Percentiles rank a stretch among this genome's conserved stretches.
These are phyloP conservation scores for Alauda arvensis DNA, from an alignment of 2,797 vertebrate species.

Conservation along the genomic window DNA sequence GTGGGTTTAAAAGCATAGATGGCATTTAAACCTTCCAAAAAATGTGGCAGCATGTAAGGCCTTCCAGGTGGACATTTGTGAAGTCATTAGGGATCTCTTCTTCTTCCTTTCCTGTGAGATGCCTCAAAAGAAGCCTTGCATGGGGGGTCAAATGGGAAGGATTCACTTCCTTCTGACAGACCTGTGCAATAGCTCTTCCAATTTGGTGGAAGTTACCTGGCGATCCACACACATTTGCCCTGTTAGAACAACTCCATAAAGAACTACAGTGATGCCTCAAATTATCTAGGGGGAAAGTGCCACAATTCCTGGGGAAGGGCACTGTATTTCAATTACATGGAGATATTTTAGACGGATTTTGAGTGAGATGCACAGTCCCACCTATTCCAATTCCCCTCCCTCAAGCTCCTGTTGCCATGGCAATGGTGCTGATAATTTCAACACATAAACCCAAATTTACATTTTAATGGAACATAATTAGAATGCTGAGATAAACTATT, in stretches of 20 bases:
- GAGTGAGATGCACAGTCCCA: conserved; percentile 7
- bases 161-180: neutral
- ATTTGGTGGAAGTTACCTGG: neutral
- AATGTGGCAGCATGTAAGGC: neutral
- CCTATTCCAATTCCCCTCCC: conserved; percentile 46
- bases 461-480: conserved; percentile 77
- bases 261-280: neutral
- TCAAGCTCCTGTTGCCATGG: conserved; percentile 67
- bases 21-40: neutral
- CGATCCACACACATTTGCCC: neutral
- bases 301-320: neutral
- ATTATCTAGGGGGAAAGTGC: neutral
- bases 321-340: neutral
- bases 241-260: neutral
- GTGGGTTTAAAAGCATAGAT: neutral
- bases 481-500: conserved; percentile 68
- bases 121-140: neutral
- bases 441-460: conserved; percentile 66
- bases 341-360: conserved; percentile 11
- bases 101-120: neutral
- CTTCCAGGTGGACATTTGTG: neutral
- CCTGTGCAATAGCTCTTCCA: neutral
- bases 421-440: conserved; percentile 59
- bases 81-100: neutral
- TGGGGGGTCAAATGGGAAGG: neutral